Conservation (phyloP, 2,888 invertebrate genomes). For the Oegoconia quadripuncta region DNA sequence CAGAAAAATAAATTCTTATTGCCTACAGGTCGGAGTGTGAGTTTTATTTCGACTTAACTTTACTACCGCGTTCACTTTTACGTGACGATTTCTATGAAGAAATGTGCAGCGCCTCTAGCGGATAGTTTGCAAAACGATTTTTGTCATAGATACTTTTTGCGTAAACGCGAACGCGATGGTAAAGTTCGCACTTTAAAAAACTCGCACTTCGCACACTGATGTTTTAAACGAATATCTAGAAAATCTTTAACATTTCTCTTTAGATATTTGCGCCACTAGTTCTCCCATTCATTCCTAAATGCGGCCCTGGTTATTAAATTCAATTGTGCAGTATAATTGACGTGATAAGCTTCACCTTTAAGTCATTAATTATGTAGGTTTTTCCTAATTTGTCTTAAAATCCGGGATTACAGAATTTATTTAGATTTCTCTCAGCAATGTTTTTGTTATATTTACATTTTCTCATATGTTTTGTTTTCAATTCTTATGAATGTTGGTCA, state of each 20-base stretch:
- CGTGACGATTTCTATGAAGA: too few species aligned
- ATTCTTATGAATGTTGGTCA: neutral
- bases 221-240: too few species aligned
- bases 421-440: neutral
- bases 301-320: constrained; percentile 23
- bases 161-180: too few species aligned
- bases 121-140: too few species aligned
- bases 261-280: neutral
- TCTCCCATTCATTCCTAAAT: neutral
- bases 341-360: constrained; percentile 32
- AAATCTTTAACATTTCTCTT: neutral
- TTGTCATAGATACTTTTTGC: too few species aligned
- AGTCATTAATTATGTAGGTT: constrained; percentile 37
- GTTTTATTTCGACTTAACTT: too few species aligned
- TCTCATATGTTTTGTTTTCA: neutral
- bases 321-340: constrained; percentile 37
- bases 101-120: neutral
- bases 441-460: neutral
- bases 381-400: constrained; percentile 20
- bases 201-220: too few species aligned
- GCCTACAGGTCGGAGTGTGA: too few species aligned
- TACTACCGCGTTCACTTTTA: too few species aligned
- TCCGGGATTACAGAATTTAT: constrained; percentile 6
- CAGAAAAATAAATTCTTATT: too few species aligned
- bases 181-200: too few species aligned